phyloP scores from a whole-genome alignment of 2,888 invertebrate species.

The Protophormia terraenovae region DNA sequence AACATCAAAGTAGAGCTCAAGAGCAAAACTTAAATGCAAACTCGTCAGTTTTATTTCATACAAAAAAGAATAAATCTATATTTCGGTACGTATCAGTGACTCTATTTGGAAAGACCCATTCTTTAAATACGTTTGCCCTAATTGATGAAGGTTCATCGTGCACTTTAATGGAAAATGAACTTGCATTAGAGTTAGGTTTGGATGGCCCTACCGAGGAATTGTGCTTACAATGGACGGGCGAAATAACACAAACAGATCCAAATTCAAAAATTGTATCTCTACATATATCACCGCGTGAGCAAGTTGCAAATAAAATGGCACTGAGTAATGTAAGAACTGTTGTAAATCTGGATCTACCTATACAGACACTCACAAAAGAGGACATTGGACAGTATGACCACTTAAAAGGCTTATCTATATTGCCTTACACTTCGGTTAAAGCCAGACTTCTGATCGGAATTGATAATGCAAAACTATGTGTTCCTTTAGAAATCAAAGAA shows the following conservation, averaged over 20 bases:
- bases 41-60: neutral
- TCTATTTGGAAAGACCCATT: slow-evolving; percentile 10
- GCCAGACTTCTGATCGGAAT: slow-evolving; percentile 48
- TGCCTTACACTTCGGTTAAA: slow-evolving; percentile 43
- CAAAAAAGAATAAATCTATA: neutral
- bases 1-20: too few relatives aligned
- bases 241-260: slow-evolving; percentile 61
- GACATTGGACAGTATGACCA: slow-evolving; percentile 29
- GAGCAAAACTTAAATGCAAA: neutral
- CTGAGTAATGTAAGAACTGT: slow-evolving; percentile 59
- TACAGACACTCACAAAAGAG: slow-evolving; percentile 23
- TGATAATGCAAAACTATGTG: slow-evolving; percentile 43
- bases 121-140: slow-evolving; percentile 61
- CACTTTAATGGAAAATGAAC: slow-evolving; percentile 48
- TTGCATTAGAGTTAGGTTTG: slow-evolving; percentile 47
- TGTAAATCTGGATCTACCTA: slow-evolving; percentile 44
- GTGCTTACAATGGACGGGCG: slow-evolving; percentile 64
- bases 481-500: slow-evolving; percentile 50
- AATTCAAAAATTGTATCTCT: slow-evolving; percentile 50
- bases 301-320: slow-evolving; percentile 18
- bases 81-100: slow-evolving; percentile 51
- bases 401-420: slow-evolving; percentile 30
- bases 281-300: slow-evolving; percentile 32
- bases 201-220: slow-evolving; percentile 49
- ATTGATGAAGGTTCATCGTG: slow-evolving; percentile 65